Base-by-base conservation (phyloP, 1,140 invertebrate species). In the Solenopsis fugax region DNA sequence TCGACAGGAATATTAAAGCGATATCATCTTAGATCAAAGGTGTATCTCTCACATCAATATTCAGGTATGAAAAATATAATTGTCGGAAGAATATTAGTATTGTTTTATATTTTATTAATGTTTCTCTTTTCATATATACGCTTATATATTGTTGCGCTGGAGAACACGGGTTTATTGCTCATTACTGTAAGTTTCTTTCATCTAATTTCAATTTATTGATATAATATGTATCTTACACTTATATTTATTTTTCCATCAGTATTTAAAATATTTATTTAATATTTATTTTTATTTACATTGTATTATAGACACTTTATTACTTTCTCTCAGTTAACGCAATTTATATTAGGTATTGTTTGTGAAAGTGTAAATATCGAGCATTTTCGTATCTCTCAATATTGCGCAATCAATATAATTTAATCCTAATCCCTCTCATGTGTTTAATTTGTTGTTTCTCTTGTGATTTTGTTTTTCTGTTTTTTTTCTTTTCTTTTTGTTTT, bases 21-120 rank as follows among this genome's bases (percentile, higher is more conserved):
- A 88, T 77, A 75, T 73, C 80, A 64, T 88, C 92, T 88, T 89
- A 93, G 64, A 78, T 85, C 84, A 89, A 92, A 92, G 90, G 76
- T 41, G 7, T 73, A 88, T 91, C 91, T 93, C 75, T 90, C 80
- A 92, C 89, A 92, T 87, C 85, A 88, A 72, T 85, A 76, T 90
- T 91, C 92, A 94, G 93, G 93, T 95, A 94, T 94, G 93, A 90
- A 90, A 86, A 60, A 75, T 16, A 69, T 34, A 54, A 86, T 71
- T 24, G 75, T 77, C 60, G 60, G 77, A 72, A 77, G 45, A 85
- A 41, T 50, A 34, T 77, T 78, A 50, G 60, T 90, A 81, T 86
- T 91, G 65, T 72, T 64, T 85, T 54, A 82, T 52, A 76, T 69
- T 88, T 87, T 65, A 81, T 88, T 52, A 78, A 50, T 86, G 72